Percentiles rank a stretch among this genome's conserved stretches.
phyloP scores from a whole-genome alignment of 1,140 invertebrate species.

The Augochlora pura region DNA sequence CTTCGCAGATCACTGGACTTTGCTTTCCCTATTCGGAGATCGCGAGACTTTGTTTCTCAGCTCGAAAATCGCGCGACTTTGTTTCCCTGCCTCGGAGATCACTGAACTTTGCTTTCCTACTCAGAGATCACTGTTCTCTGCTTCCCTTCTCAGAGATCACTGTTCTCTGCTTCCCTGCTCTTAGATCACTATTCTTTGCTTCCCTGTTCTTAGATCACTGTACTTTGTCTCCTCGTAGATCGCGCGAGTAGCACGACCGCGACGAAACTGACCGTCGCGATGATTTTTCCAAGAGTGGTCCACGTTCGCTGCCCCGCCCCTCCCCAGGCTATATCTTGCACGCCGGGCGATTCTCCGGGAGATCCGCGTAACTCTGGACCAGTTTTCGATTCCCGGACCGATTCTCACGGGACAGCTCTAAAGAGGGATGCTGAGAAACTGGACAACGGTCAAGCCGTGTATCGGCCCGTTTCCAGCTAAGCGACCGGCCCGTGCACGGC shows the following conservation, averaged over 20 bases:
- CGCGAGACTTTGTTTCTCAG: no score
- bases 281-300: slow-evolving; percentile 14
- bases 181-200: no score
- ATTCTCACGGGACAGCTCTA: slow-evolving; percentile 74
- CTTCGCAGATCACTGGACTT: no score
- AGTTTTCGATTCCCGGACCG: slow-evolving; percentile 71
- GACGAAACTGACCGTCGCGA: slow-evolving; percentile 16
- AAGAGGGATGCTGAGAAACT: slow-evolving; percentile 74
- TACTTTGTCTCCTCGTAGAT: no score
- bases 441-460: slow-evolving; percentile 80
- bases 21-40: no score
- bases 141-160: no score
- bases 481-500: slow-evolving; percentile 28
- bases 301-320: slow-evolving; percentile 4
- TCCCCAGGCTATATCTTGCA: slow-evolving; percentile 28
- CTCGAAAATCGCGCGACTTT: no score
- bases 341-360: slow-evolving; percentile 33
- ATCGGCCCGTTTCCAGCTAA: slow-evolving; percentile 46
- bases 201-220: no score
- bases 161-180: no score
- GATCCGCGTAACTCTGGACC: slow-evolving; percentile 74
- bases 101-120: background rate
- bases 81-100: no score
- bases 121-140: no score
- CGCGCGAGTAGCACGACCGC: slow-evolving; percentile 3